phyloP scores from a whole-genome alignment of 2,888 invertebrate genomes.

The Clanis bilineata region DNA sequence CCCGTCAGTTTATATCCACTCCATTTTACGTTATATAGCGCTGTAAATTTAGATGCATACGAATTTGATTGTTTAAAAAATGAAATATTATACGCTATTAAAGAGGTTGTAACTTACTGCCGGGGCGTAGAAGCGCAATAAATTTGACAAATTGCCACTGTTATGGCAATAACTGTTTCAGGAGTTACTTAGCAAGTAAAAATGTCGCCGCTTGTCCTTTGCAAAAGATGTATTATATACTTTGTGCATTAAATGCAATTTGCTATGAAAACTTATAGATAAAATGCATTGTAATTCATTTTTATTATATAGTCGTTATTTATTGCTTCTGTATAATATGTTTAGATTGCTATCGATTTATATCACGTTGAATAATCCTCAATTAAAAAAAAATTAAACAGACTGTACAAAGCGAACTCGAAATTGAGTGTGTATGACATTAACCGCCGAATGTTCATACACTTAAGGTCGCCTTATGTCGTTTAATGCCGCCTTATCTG shows the following conservation, averaged over 20 bases:
- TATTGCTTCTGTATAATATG: too few species aligned
- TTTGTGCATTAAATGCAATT: background rate
- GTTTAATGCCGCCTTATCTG: too few species aligned
- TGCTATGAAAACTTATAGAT: background rate
- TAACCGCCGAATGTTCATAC: too few species aligned
- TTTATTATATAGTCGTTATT: too few species aligned
- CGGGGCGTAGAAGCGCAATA: conserved; percentile 44
- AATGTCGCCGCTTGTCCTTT: conserved; percentile 27
- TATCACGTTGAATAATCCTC: too few species aligned
- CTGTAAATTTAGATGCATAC: conserved; percentile 5
- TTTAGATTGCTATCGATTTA: too few species aligned
- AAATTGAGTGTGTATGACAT: too few species aligned
- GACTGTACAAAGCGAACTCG: too few species aligned
- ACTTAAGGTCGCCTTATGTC: too few species aligned
- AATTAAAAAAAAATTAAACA: too few species aligned
- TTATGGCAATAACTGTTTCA: conserved; percentile 51
- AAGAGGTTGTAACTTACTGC: conserved; percentile 36
- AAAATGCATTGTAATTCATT: background rate
- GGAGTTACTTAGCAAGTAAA: conserved; percentile 44
- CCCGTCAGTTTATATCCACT: too few species aligned
- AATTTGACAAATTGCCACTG: conserved; percentile 52
- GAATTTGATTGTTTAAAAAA: conserved; percentile 15
- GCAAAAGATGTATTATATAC: conserved; percentile 7
- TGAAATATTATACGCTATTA: conserved; percentile 19
- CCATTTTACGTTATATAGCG: background rate